Evolutionary conservation across 2,797 vertebrate species (phyloP).

Genomic region (Neosilurus hyrtlii): DNA sequence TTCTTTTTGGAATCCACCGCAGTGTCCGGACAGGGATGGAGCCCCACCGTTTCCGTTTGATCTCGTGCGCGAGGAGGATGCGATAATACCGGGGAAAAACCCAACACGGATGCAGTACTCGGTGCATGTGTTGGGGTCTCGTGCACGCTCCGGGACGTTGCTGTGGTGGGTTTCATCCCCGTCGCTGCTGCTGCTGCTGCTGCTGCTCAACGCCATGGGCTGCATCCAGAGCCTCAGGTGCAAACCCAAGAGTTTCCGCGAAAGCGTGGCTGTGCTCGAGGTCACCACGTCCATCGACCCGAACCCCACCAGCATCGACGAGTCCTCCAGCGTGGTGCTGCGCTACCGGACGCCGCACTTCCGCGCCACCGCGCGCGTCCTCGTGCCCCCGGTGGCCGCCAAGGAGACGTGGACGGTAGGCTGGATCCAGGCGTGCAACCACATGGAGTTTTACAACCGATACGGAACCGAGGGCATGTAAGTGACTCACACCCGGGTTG

Average conservation of each 20-base stretch:
- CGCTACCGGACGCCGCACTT: constrained; percentile 97
- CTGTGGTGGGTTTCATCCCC: not conserved
- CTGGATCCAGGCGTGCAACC: constrained; percentile 98
- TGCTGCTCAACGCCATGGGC: constrained; percentile 92
- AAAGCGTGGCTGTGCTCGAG: constrained; percentile 88
- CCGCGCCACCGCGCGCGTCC: constrained; percentile 86
- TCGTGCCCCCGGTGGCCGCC: constrained; percentile 85
- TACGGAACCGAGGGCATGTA: constrained; percentile 94
- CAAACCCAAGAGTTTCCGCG: constrained; percentile 96
- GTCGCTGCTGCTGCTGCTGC: too few species aligned
- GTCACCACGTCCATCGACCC: constrained; percentile 91
- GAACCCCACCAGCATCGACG: constrained; percentile 95
- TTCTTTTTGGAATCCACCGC: too few species aligned
- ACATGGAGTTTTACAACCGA: constrained; percentile 98
- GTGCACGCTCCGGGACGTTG: constrained; percentile 19
- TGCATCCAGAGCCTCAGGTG: constrained; percentile 97
- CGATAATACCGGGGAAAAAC: not conserved
- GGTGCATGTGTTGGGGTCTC: constrained; percentile 18
- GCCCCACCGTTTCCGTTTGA: not conserved
- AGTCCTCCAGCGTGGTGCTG: constrained; percentile 93
- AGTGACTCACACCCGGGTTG: constrained; percentile 68
- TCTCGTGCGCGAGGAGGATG: not conserved
- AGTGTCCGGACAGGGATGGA: constrained; percentile 13
- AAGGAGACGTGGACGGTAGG: constrained; percentile 97
- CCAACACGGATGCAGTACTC: constrained; percentile 15